Conservation (phyloP, 2,888 invertebrate species). For the Rhagophthalmus giganteus region DNA sequence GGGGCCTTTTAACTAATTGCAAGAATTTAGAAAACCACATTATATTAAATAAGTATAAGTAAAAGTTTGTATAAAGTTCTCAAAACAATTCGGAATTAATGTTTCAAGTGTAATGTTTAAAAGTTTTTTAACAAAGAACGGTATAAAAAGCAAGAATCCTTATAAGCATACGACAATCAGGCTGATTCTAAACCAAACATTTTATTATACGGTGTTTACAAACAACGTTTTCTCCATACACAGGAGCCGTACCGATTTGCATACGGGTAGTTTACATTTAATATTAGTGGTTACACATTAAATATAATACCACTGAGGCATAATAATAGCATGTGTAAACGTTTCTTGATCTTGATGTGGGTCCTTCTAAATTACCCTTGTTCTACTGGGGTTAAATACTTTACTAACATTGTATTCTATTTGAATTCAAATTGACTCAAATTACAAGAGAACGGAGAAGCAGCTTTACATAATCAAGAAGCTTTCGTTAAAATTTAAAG, state of each 20-base stretch:
- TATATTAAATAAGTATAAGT: not conserved
- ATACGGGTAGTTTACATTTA: constrained; percentile 30
- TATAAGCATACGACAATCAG: constrained; percentile 18
- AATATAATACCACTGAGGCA: constrained; percentile 23
- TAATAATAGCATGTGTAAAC: constrained; percentile 28
- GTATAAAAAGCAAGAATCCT: too few relatives aligned
- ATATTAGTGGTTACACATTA: constrained; percentile 27
- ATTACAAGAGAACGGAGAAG: not conserved
- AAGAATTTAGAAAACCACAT: too few relatives aligned
- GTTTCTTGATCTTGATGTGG: constrained; percentile 28
- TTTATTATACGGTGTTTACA: constrained; percentile 22
- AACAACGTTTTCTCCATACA: constrained; percentile 16
- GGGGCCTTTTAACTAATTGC: too few relatives aligned
- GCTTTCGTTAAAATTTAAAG: too few relatives aligned
- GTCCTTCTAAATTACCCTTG: constrained; percentile 17
- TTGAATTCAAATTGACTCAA: constrained; percentile 1
- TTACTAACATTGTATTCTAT: constrained; percentile 1
- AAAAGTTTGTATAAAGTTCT: too few relatives aligned
- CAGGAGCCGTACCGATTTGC: constrained; percentile 22
- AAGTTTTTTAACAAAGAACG: too few relatives aligned
- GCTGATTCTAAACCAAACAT: constrained; percentile 18
- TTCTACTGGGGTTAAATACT: constrained; percentile 4
- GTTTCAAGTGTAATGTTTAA: too few relatives aligned
- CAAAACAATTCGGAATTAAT: too few relatives aligned
- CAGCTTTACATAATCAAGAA: too few relatives aligned